Evolutionary conservation across 2,888 invertebrate genomes (phyloP).

Genomic region (Helicoverpa assulta): DNA sequence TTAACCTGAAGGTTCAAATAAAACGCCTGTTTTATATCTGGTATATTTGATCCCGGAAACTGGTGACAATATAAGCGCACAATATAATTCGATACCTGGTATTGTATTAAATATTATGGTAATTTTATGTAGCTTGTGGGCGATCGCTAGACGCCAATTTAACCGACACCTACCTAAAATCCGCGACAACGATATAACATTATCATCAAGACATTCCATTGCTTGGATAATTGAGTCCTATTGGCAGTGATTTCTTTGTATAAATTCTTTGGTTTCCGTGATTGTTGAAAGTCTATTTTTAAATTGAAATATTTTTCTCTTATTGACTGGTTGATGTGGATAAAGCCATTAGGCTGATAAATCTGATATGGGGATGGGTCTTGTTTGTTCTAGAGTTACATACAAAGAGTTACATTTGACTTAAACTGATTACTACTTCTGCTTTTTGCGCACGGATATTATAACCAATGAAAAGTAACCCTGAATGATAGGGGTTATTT

Average conservation of each 20-base stretch:
- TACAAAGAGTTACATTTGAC: too few species aligned
- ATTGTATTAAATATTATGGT: conserved; percentile 41
- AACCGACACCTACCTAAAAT: conserved; percentile 38
- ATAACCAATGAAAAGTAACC: too few species aligned
- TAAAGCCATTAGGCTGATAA: too few species aligned
- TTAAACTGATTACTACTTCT: too few species aligned
- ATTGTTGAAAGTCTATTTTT: background rate
- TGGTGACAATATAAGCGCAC: conserved; percentile 36
- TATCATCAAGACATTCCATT: conserved; percentile 36
- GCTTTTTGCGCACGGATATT: too few species aligned
- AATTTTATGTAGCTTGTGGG: conserved; percentile 54
- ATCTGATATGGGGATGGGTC: too few species aligned
- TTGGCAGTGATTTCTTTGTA: conserved; percentile 4
- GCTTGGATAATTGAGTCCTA: conserved; percentile 15
- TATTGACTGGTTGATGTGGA: too few species aligned
- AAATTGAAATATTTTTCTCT: too few species aligned
- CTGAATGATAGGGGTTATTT: too few species aligned
- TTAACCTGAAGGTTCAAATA: conserved; percentile 8
- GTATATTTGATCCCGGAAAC: conserved; percentile 35
- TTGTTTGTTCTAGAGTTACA: too few species aligned
- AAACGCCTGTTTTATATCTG: conserved; percentile 26
- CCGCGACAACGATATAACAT: conserved; percentile 22
- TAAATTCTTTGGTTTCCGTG: background rate
- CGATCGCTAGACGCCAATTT: conserved; percentile 43
- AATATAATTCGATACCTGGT: conserved; percentile 35